Conservation (phyloP, 2,797 vertebrate species). For the Rhincodon typus region DNA sequence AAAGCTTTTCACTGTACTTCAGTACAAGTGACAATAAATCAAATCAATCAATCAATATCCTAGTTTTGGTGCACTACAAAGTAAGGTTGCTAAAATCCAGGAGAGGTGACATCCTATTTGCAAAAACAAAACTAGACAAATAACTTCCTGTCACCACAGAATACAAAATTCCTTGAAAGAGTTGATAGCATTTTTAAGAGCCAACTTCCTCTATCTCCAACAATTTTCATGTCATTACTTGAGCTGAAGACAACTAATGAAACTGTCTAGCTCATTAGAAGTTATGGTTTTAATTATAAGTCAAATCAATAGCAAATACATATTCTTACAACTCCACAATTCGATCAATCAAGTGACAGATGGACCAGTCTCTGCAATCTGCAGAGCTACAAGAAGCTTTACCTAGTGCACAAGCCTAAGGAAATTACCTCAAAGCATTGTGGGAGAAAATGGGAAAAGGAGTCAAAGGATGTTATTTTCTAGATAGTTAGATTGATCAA, state of each 20-base stretch:
- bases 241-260: neutral
- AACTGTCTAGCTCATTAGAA: constrained; percentile 30
- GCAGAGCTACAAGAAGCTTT: neutral
- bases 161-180: neutral
- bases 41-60: neutral
- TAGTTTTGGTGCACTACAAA: neutral
- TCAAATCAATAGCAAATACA: neutral
- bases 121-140: neutral
- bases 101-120: neutral
- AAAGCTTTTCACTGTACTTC: too few species aligned
- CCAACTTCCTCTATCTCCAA: neutral
- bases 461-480: neutral
- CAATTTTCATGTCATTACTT: neutral
- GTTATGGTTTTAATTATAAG: constrained; percentile 17
- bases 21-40: too few species aligned
- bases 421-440: neutral
- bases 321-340: neutral
- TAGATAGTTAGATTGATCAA: constrained; percentile 2
- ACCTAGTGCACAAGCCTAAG: neutral
- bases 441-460: neutral
- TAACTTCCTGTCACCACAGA: neutral
- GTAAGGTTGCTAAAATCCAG: neutral
- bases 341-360: neutral
- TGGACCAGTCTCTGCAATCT: neutral
- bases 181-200: neutral